These are phyloP conservation scores for Osmoderma eremita DNA, from an alignment of 2,888 invertebrate genomes.

Conservation along the genomic window DNA sequence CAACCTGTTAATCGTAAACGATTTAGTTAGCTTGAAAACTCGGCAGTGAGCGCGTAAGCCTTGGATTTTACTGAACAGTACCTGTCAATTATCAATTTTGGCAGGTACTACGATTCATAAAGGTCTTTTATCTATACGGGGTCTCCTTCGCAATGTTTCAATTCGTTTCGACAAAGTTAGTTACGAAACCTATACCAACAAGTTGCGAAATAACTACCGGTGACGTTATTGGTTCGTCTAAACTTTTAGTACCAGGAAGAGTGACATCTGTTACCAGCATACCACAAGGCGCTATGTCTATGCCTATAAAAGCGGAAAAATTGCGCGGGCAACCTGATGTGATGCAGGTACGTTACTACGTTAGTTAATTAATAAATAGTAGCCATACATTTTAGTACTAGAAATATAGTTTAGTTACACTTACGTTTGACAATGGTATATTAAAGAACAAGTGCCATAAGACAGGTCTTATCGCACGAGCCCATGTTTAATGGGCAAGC, in stretches of 20 bases:
- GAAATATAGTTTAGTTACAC: too few relatives aligned
- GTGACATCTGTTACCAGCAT: slow-evolving; percentile 58
- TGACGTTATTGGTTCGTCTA: slow-evolving; percentile 55
- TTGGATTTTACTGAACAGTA: slow-evolving; percentile 36
- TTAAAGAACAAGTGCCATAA: too few relatives aligned
- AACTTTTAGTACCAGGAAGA: slow-evolving; percentile 59
- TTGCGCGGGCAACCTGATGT: slow-evolving; percentile 59
- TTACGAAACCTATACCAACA: slow-evolving; percentile 22
- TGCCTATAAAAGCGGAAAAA: slow-evolving; percentile 54
- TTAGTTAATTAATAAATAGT: slow-evolving; percentile 7
- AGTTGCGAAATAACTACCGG: slow-evolving; percentile 48
- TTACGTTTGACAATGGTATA: too few relatives aligned
- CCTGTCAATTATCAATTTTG: slow-evolving; percentile 42
- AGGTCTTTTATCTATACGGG: slow-evolving; percentile 2
- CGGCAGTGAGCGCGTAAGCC: slow-evolving; percentile 38
- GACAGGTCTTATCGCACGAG: too few relatives aligned
- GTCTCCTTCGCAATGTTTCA: slow-evolving; percentile 15
- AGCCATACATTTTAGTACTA: background rate
- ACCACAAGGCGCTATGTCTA: slow-evolving; percentile 58
- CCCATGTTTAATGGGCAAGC: too few relatives aligned
- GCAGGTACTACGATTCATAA: slow-evolving; percentile 35
- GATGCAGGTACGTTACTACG: slow-evolving; percentile 60
- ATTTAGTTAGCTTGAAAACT: slow-evolving; percentile 14
- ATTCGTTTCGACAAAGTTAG: slow-evolving; percentile 11
- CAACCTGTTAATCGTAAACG: slow-evolving; percentile 40